Evolutionary conservation across 2,113 vertebrate genomes (phyloP).

Genomic region (Rousettus leschenaultii): DNA sequence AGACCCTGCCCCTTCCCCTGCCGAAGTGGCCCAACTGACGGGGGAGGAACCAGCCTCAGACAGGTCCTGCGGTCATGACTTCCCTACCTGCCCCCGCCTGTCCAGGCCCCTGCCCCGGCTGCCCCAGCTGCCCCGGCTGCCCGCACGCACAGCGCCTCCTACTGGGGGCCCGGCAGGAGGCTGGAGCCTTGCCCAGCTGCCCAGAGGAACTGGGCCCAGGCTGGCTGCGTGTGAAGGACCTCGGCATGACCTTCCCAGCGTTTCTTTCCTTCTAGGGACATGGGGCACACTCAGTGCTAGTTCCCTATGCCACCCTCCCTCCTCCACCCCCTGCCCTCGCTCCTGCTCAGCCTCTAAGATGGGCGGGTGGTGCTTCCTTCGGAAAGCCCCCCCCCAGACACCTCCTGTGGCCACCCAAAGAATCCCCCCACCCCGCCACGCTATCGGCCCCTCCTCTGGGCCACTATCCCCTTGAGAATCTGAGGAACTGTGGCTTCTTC

Average conservation of each 20-base stretch:
- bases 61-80: not conserved
- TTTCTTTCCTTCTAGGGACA: not conserved
- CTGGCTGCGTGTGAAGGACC: not conserved
- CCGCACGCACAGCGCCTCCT: not conserved
- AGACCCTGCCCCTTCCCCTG: not conserved
- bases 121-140: not conserved
- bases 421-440: not conserved
- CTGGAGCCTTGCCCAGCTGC: not conserved
- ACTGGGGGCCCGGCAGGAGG: fast-evolving
- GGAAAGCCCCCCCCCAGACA: not conserved
- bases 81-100: not conserved
- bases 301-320: not conserved
- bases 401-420: not conserved
- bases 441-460: not conserved
- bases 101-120: not conserved
- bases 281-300: not conserved
- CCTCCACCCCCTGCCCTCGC: not conserved
- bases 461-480: not conserved
- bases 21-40: not conserved
- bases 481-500: not conserved
- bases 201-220: not conserved
- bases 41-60: not conserved
- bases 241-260: not conserved
- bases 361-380: not conserved
- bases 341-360: not conserved